Base-by-base conservation (phyloP, 2,113 vertebrate species). In the Colaptes auratus region DNA sequence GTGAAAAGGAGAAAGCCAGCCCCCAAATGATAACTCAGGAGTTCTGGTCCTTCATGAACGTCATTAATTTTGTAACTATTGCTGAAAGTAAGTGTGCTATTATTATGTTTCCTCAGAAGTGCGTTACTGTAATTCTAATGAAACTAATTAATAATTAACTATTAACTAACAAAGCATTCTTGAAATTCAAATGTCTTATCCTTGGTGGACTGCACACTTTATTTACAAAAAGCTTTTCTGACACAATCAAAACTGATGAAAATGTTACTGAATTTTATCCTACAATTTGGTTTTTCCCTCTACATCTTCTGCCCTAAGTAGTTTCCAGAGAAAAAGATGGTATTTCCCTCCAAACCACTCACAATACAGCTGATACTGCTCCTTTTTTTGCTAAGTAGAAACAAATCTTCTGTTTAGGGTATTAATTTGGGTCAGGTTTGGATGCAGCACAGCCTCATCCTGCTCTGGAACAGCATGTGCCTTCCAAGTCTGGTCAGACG, bases 401-500 rank as follows among this genome's bases (percentile, higher is more conserved):
- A 76, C 69, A 96, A 90, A 82, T 88, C 39, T 64, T 91, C 82
- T 46, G 64, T 67, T 88, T 92, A 64, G 69, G 39, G 77, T 85
- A 86, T 88, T 48, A 88, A 12, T 73, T 66, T 92, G 78, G 72
- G 83, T 72, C 83, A 93, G 81, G 31, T 30, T 88, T 89, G 85
- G 81, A 90, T 36, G 88, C 75, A 77, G 88, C 50, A 60, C 63
- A 93, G 93, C 44, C 82, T 56, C 4, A 8, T 78, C 66, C 80
- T 35, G 44, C 81, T 80, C 86, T 83, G 75, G 93, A 94, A 95
- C 93, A 96, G 28, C 1, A 6, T 88, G 86, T 95, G 92, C 92
- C 87, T 97, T 98, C 95, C 94, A 96, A 88, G 74, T 63, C 91
- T 89, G 91, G 85, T 87, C 84, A 95, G 93, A 86, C 9, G 64